Percentiles rank a stretch among this genome's conserved stretches.
phyloP scores from a whole-genome alignment of 1,140 invertebrate genomes.

The Bombus ignitus region DNA sequence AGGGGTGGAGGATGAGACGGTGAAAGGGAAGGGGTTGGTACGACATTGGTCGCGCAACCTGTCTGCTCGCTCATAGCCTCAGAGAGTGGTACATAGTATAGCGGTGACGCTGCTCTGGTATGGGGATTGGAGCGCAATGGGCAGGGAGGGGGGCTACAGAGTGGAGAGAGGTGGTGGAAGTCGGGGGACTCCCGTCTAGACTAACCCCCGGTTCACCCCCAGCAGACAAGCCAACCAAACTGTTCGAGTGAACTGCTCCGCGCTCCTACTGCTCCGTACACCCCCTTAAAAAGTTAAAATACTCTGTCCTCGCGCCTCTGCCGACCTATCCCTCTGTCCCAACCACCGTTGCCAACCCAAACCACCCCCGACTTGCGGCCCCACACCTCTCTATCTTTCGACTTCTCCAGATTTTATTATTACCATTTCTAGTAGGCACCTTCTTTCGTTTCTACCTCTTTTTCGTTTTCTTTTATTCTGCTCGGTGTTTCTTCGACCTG shows the following conservation, averaged over 20 bases:
- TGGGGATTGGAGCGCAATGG: slow-evolving; percentile 51
- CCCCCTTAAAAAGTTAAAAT: slow-evolving; percentile 80
- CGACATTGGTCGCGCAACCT: slow-evolving; percentile 79
- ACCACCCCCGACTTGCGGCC: slow-evolving; percentile 33
- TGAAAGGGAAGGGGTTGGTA: slow-evolving; percentile 65
- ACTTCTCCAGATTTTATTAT: slow-evolving; percentile 79
- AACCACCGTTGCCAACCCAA: slow-evolving; percentile 29
- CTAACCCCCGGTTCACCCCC: slow-evolving; percentile 72
- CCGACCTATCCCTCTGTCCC: slow-evolving; percentile 61
- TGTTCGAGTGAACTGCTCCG: slow-evolving; percentile 78
- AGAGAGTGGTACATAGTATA: slow-evolving; percentile 67
- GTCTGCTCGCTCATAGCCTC: slow-evolving; percentile 77
- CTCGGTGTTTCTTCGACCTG: neutral
- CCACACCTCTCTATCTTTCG: slow-evolving; percentile 24
- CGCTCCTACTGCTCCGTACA: slow-evolving; percentile 67
- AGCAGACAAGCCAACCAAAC: slow-evolving; percentile 79
- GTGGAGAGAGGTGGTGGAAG: slow-evolving; percentile 51
- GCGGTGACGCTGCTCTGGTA: slow-evolving; percentile 24
- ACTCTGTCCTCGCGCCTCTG: slow-evolving; percentile 75
- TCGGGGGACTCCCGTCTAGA: slow-evolving; percentile 79
- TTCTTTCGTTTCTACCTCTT: slow-evolving; percentile 64
- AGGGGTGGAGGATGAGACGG: slow-evolving; percentile 24
- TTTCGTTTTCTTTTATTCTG: slow-evolving; percentile 49
- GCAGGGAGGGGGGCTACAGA: slow-evolving; percentile 21
- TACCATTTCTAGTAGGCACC: slow-evolving; percentile 75